phyloP scores from a whole-genome alignment of 2,888 invertebrate species.

The Seira sanloemensis region DNA sequence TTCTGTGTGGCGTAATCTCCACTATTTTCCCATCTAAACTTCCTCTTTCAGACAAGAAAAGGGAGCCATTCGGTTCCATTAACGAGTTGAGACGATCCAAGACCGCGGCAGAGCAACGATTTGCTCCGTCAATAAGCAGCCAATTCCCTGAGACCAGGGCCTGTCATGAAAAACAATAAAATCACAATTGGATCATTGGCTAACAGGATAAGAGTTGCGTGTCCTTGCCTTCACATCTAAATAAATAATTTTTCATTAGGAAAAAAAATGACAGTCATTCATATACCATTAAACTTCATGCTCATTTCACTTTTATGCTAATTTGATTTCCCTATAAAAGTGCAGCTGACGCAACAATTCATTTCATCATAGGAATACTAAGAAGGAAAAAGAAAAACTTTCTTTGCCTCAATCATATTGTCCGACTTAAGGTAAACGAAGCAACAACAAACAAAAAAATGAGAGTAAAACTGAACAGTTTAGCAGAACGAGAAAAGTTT shows the following conservation, averaged over 20 bases:
- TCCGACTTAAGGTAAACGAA: no score
- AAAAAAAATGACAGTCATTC: not conserved
- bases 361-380: no score
- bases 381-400: slow-evolving; percentile 9
- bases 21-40: slow-evolving; percentile 83
- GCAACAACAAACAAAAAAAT: no score
- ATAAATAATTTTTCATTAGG: not conserved
- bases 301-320: not conserved
- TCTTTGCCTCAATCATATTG: no score
- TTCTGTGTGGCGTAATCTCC: slow-evolving; percentile 87
- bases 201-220: no score
- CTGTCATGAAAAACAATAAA: slow-evolving; percentile 74
- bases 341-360: not conserved
- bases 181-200: not conserved
- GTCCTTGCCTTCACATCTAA: not conserved
- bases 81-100: slow-evolving; percentile 96
- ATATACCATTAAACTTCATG: no score
- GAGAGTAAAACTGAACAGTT: not conserved
- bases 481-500: slow-evolving; percentile 36
- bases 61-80: slow-evolving; percentile 92
- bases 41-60: slow-evolving; percentile 94
- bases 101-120: slow-evolving; percentile 96
- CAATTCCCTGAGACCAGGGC: slow-evolving; percentile 89
- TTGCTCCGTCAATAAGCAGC: slow-evolving; percentile 93
- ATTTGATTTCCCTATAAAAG: not conserved